Evolutionary conservation across 1,140 invertebrate genomes (phyloP), one percentile per base, ranked within the genome.

Genomic region (Diorhabda carinulata): DNA sequence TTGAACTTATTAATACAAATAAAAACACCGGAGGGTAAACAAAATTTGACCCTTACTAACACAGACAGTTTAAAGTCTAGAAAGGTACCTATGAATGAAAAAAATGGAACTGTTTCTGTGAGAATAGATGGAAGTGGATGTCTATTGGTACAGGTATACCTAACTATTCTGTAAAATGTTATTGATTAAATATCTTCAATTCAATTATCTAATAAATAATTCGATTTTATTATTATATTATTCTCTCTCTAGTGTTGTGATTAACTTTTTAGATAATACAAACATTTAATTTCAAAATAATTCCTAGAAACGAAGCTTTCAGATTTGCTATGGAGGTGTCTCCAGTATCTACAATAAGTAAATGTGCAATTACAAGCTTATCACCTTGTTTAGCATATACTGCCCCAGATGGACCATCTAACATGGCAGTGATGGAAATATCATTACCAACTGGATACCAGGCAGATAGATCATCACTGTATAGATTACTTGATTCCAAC

Each of bases 351-450:
- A 77, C 68, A 42, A 74, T 76, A 2, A 74, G 76, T 64, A 65
- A 75, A 63, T 79, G 78, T 73, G 76, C 77, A 1, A 74, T 80
- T 52, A 72, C 73, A 25, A 74, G 65, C 47, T 70, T 81, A 63
- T 70, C 70, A 8, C 73, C 78, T 2, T 81, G 79, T 68, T 63
- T 81, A 63, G 64, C 76, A 5, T 81, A 79, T 65, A 64, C 66
- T 4, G 73, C 70, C 43, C 69, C 67, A 7, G 72, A 71, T 66
- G 43, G 59, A 44, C 63, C 71, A 5, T 73, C 77, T 40, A 89
- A 88, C 72, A 89, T 90, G 88, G 87, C 86, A 43, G 76, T 90
- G 4, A 72, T 89, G 40, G 87, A 89, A 74, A 78, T 90, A 0
- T 83, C 82, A 67, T 86, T 89, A 84, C 84, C 88, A 44, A 87